Conservation (phyloP, 2,888 invertebrate genomes). For the Fragum whitleyi region DNA sequence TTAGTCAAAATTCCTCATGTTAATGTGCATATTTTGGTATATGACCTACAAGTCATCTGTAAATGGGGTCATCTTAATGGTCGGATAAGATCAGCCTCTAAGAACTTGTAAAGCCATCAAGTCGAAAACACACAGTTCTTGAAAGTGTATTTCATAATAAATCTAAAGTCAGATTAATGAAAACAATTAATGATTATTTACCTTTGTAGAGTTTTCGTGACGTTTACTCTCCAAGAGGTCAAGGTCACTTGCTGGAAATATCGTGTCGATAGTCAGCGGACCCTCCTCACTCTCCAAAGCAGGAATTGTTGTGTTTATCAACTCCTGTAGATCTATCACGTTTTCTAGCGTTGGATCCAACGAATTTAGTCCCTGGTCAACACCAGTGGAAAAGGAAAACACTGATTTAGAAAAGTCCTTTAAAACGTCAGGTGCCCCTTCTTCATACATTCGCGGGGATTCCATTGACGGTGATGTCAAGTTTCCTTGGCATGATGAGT, state of each 20-base stretch:
- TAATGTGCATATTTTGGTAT: no score
- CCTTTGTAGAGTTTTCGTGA: slow-evolving; percentile 28
- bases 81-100: no score
- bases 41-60: no score
- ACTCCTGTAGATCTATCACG: slow-evolving; percentile 95
- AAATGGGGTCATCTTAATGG: no score
- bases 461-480: slow-evolving; percentile 46
- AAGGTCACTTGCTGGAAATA: slow-evolving; percentile 58
- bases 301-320: slow-evolving; percentile 88
- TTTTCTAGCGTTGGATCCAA: slow-evolving; percentile 95
- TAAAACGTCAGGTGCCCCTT: slow-evolving; percentile 50
- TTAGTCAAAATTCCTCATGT: no score
- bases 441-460: slow-evolving; percentile 68
- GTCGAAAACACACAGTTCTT: no score
- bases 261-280: slow-evolving; percentile 56
- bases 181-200: no score
- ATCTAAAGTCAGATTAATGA: no score
- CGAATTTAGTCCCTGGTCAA: slow-evolving; percentile 87
- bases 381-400: slow-evolving; percentile 47
- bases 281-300: slow-evolving; percentile 59
- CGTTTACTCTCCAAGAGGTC: slow-evolving; percentile 55
- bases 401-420: slow-evolving; percentile 50
- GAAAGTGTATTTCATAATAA: no score
- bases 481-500: slow-evolving; percentile 72
- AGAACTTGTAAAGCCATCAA: no score